Percentiles rank a stretch among this genome's conserved stretches.
Conservation (phyloP, 2,888 invertebrate genomes). For the Megastigmus dorsalis region DNA sequence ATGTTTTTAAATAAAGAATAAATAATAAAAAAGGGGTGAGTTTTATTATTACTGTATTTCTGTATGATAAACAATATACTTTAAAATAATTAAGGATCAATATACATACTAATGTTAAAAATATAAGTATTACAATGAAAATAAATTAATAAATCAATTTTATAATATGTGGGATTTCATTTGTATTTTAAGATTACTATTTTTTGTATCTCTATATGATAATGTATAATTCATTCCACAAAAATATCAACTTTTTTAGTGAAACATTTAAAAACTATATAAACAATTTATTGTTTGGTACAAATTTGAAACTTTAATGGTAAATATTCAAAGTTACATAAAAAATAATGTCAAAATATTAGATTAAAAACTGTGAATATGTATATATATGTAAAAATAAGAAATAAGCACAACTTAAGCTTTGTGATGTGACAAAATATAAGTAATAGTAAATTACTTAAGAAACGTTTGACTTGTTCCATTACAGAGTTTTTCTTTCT, state of each 20-base stretch:
- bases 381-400: conserved; percentile 2
- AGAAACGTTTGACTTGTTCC: neutral
- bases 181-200: conserved; percentile 7
- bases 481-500: conserved; percentile 6
- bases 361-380: conserved; percentile 5
- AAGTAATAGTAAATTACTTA: neutral
- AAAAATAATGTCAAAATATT: conserved; percentile 21
- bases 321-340: conserved; percentile 2
- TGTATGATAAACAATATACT: conserved; percentile 21
- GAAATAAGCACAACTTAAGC: neutral
- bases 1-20: neutral
- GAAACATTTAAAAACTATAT: conserved; percentile 13
- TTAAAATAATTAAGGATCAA: conserved; percentile 15
- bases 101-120: conserved; percentile 23
- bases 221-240: neutral
- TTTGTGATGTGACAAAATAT: neutral
- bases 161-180: conserved; percentile 1
- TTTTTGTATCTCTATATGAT: conserved; percentile 1
- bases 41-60: conserved; percentile 43
- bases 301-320: neutral
- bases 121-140: conserved; percentile 38
- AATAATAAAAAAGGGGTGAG: neutral
- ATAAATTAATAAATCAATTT: conserved; percentile 35
- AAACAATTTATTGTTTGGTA: conserved; percentile 5
- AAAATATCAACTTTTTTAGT: neutral